phyloP scores from a whole-genome alignment of 2,888 invertebrate genomes.

The Amblyjoppa proteus region DNA sequence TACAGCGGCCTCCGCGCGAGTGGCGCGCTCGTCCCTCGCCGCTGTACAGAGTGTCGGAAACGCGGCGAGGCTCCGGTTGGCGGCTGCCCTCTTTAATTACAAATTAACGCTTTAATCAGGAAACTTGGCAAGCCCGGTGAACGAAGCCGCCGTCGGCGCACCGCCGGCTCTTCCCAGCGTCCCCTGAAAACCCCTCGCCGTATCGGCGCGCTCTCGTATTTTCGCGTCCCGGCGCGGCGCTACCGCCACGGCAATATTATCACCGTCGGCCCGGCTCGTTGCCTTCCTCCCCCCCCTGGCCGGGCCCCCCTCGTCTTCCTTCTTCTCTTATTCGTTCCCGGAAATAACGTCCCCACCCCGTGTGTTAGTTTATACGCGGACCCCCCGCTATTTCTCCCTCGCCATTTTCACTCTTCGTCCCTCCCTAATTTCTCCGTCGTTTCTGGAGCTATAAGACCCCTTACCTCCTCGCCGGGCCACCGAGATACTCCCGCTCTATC shows the following conservation, averaged over 20 bases:
- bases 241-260: constrained; percentile 77
- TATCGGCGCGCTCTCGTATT: constrained; percentile 72
- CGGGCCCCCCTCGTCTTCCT: neutral
- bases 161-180: constrained; percentile 38
- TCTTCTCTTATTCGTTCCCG: constrained; percentile 23
- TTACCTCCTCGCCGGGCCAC: constrained; percentile 3
- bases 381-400: constrained; percentile 29
- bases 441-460: constrained; percentile 19
- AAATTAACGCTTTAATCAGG: constrained; percentile 82
- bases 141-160: constrained; percentile 58
- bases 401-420: constrained; percentile 18
- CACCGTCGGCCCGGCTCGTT: constrained; percentile 74
- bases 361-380: too few relatives aligned
- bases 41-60: constrained; percentile 16
- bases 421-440: constrained; percentile 30
- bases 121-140: constrained; percentile 76
- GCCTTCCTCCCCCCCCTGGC: constrained; percentile 37
- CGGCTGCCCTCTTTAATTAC: constrained; percentile 78
- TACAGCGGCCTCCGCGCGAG: neutral
- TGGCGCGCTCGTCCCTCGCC: constrained; percentile 22
- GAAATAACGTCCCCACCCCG: constrained; percentile 12
- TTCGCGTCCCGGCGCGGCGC: constrained; percentile 72
- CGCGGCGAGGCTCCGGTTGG: constrained; percentile 59
- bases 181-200: constrained; percentile 7
- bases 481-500: constrained; percentile 11